These are phyloP conservation scores for Cheirogaleus medius DNA, from an alignment of 2,113 vertebrate species.

Conservation along the genomic window DNA sequence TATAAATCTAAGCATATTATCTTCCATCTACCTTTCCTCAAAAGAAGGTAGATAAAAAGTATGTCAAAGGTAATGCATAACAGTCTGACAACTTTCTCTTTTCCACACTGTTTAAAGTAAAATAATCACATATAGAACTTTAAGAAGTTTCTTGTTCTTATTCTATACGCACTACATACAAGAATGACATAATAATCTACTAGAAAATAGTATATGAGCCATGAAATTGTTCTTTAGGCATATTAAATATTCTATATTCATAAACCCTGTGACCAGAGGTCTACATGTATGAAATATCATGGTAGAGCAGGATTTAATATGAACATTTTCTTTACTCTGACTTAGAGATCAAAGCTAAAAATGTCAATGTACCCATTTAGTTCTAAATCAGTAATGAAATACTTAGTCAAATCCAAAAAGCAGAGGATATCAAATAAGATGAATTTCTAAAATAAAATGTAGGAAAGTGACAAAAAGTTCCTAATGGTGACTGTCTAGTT, in stretches of 20 bases:
- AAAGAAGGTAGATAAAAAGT: background rate
- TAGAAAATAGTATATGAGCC: background rate
- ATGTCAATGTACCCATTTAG: background rate
- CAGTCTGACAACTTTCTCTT: background rate
- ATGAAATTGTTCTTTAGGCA: background rate
- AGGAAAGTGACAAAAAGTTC: background rate
- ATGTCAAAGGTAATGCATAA: background rate
- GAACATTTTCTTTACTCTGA: background rate
- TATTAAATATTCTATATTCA: background rate
- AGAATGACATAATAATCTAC: background rate
- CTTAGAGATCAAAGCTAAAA: slow-evolving; percentile 23
- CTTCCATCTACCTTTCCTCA: background rate
- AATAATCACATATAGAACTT: background rate
- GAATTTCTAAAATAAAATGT: slow-evolving; percentile 41
- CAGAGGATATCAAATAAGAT: background rate
- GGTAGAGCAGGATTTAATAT: background rate
- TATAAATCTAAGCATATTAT: background rate
- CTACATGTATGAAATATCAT: background rate
- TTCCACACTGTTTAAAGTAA: background rate
- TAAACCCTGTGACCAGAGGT: background rate
- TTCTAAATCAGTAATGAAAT: slow-evolving; percentile 21
- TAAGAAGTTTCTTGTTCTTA: background rate
- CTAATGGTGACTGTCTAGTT: background rate
- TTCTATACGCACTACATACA: background rate
- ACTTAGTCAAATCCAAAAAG: background rate